phyloP scores from a whole-genome alignment of 2,888 invertebrate species.

The Cinara cedri region DNA sequence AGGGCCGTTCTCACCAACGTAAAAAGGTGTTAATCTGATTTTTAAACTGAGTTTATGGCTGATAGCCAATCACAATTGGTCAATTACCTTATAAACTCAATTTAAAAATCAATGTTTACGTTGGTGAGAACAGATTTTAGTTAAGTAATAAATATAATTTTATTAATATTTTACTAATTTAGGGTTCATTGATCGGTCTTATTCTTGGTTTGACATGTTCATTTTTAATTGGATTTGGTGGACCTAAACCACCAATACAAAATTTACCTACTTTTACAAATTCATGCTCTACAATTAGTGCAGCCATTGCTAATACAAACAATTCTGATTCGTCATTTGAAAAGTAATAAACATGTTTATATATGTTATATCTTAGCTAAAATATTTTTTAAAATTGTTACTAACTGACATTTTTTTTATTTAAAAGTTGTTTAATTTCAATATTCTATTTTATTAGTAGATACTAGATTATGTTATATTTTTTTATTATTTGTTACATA shows the following conservation, averaged over 20 bases:
- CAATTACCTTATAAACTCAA: no score
- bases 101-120: no score
- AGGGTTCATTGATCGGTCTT: conserved; percentile 76
- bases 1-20: no score
- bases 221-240: conserved; percentile 85
- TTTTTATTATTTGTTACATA: neutral
- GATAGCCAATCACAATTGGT: no score
- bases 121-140: no score
- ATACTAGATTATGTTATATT: neutral
- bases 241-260: conserved; percentile 71
- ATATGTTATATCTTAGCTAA: neutral
- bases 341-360: conserved; percentile 30
- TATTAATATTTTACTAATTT: conserved; percentile 57
- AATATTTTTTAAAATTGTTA: neutral
- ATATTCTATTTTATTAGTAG: neutral
- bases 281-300: neutral
- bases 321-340: neutral
- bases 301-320: neutral
- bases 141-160: neutral
- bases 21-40: no score
- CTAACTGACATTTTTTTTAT: neutral
- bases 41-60: no score
- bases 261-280: conserved; percentile 68
- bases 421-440: neutral
- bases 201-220: conserved; percentile 71